Conservation (phyloP, 92 coral and sea anemone species). For the Zoanthus sansibaricus region DNA sequence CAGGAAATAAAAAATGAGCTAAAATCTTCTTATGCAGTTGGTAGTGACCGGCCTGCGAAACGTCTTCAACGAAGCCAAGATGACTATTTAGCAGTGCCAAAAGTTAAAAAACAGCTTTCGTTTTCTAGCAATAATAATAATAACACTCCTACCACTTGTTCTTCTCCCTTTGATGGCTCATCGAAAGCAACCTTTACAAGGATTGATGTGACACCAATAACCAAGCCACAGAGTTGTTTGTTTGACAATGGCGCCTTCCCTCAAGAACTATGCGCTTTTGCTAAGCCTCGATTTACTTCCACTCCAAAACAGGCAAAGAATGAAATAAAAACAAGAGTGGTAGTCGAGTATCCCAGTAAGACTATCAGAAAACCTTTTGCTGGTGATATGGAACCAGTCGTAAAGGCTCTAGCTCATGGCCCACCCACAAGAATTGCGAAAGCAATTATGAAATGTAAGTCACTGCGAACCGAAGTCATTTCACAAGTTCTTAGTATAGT, state of each 20-base stretch:
- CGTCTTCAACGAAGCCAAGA: conserved; percentile 17
- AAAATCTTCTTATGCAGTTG: conserved; percentile 28
- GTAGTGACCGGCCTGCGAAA: background rate
- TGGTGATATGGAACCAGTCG: conserved; percentile 53
- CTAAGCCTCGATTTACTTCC: conserved; percentile 34
- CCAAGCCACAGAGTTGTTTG: conserved; percentile 14
- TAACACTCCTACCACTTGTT: conserved; percentile 30
- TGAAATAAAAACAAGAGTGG: conserved; percentile 43
- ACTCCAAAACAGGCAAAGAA: conserved; percentile 43
- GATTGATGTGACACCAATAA: conserved; percentile 14
- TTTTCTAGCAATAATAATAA: conserved; percentile 17
- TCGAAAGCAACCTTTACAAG: conserved; percentile 41
- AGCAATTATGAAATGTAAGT: conserved; percentile 50
- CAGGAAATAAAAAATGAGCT: conserved; percentile 46
- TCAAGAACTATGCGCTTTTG: conserved; percentile 35
- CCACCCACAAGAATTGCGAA: conserved; percentile 47
- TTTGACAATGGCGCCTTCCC: conserved; percentile 29
- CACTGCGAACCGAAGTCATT: conserved; percentile 28
- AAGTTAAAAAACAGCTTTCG: conserved; percentile 23
- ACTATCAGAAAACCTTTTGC: conserved; percentile 52
- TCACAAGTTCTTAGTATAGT: conserved; percentile 27
- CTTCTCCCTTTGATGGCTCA: conserved; percentile 39
- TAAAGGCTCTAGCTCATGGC: conserved; percentile 35
- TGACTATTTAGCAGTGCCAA: background rate
- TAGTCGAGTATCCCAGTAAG: conserved; percentile 51